phyloP scores from a whole-genome alignment of 1,140 invertebrate genomes.

The Ceratina australensis region DNA sequence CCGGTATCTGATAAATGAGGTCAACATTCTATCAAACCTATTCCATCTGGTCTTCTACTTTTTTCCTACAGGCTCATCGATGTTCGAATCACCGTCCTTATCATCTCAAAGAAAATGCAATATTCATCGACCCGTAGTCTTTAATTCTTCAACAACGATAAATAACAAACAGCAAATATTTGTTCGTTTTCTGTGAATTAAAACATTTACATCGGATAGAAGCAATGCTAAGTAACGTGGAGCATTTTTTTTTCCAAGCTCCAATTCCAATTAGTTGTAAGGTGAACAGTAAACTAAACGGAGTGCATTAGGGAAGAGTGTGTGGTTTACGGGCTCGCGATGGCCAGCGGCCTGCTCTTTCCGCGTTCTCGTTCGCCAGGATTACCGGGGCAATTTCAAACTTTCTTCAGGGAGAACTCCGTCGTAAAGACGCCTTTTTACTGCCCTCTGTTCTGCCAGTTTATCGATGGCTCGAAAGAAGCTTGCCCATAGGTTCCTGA shows the following conservation, averaged over 20 bases:
- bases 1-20: conserved; percentile 7
- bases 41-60: background rate
- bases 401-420: background rate
- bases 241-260: no score
- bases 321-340: background rate
- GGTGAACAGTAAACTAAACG: background rate
- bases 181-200: no score
- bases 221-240: no score
- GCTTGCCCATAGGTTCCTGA: background rate
- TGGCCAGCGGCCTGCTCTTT: background rate
- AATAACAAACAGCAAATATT: no score
- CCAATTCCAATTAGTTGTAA: conserved; percentile 30
- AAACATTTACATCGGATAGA: no score
- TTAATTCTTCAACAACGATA: no score
- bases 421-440: conserved; percentile 21
- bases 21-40: no score
- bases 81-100: no score
- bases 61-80: no score
- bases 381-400: conserved; percentile 18
- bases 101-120: no score
- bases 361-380: conserved; percentile 2
- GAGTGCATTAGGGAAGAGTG: conserved; percentile 18
- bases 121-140: no score
- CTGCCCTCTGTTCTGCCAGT: background rate
- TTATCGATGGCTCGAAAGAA: conserved; percentile 23